phyloP scores from a whole-genome alignment of 2,797 vertebrate species.

The Liasis olivaceus region DNA sequence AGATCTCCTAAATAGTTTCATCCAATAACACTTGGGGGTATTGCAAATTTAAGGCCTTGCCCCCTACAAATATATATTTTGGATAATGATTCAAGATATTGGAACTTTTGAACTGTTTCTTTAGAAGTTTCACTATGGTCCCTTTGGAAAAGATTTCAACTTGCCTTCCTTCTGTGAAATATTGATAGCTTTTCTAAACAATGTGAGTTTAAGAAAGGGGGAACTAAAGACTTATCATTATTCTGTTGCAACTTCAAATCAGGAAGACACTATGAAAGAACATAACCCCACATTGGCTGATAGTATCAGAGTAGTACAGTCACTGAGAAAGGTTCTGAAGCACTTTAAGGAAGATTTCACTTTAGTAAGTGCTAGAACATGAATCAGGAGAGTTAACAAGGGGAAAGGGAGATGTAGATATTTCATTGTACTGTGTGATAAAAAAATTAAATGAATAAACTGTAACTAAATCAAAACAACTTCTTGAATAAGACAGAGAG shows the following conservation, averaged over 20 bases:
- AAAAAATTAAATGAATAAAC: neutral
- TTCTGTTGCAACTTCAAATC: neutral
- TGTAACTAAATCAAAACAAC: neutral
- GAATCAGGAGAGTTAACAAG: neutral
- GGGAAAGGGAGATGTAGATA: neutral
- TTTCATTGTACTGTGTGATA: neutral
- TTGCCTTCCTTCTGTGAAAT: neutral
- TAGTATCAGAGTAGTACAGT: neutral
- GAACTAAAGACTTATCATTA: neutral
- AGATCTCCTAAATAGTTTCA: neutral
- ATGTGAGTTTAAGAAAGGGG: neutral
- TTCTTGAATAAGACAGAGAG: neutral
- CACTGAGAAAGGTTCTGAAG: neutral
- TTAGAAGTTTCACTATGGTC: neutral
- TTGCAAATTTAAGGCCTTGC: neutral
- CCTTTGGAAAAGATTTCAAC: neutral
- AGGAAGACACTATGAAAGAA: neutral
- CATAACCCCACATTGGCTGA: neutral
- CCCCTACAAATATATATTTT: neutral
- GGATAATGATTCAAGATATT: neutral
- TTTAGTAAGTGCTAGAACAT: neutral
- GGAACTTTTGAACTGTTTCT: neutral
- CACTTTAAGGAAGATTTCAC: neutral
- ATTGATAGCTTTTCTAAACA: neutral
- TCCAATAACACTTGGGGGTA: neutral